Evolutionary conservation across 2,113 vertebrate species (phyloP), one percentile per base, ranked within the genome.

Genomic region (Caloenas nicobarica): DNA sequence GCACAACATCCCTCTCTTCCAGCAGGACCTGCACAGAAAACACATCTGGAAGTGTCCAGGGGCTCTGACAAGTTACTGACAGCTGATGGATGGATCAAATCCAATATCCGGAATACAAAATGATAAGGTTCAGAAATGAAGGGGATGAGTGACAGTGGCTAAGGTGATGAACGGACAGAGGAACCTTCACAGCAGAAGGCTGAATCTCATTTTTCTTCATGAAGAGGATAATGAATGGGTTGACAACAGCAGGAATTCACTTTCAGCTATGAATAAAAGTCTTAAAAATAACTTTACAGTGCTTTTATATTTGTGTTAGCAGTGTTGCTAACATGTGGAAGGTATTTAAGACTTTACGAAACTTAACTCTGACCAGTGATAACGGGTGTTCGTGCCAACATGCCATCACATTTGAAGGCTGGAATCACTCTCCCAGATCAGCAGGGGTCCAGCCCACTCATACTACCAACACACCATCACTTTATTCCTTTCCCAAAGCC

Each of bases 51-150:
- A 25, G 28, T 19, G 73, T 5, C 86, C 84, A 23, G 83, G 44
- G 50, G 25, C 54, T 46, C 34, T 87, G 92, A 70, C 86, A 86
- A 74, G 81, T 5, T 29, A 10, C 61, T 77, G 95, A 86, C 90
- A 93, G 86, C 7, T 86, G 92, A 97, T 62, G 80, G 89, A 96
- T 93, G 89, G 69, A 96, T 95, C 66, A 82, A 88, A 95, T 19
- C 69, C 91, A 92, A 1, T 73, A 87, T 21, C 79, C 82, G 76
- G 69, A 91, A 94, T 40, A 54, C 31, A 53, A 65, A 91, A 66
- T 64, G 68, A 50, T 90, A 31, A 73, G 88, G 85, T 68, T 79
- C 81, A 70, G 72, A 21, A 82, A 25, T 5, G 64, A 81, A 76
- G 72, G 46, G 54, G 79, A 28, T 81, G 93, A 93, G 84, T 86